phyloP scores from a whole-genome alignment of 2,888 invertebrate genomes.

The Trissolcus brochymenae region DNA sequence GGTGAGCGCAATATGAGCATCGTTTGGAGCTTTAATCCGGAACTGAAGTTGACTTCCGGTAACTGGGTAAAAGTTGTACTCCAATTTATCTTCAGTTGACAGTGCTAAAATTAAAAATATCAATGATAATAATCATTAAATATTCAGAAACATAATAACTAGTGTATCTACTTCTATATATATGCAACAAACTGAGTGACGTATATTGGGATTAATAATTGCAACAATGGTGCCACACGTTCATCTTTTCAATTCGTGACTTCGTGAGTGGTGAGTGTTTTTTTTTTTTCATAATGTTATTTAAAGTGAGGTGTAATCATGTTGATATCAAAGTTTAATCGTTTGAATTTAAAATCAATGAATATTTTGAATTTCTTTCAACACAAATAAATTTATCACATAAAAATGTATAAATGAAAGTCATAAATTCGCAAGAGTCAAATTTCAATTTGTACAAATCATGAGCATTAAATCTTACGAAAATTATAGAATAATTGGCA shows the following conservation, averaged over 20 bases:
- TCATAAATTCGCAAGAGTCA: too few relatives aligned
- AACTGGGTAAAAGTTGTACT: slow-evolving; percentile 88
- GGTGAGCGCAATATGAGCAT: slow-evolving; percentile 90
- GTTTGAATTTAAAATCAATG: background rate
- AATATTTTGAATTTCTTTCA: background rate
- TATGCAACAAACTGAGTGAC: background rate
- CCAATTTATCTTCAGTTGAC: slow-evolving; percentile 86
- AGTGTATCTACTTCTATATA: background rate
- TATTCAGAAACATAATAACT: background rate
- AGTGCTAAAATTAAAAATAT: slow-evolving; percentile 80
- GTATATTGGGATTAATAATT: background rate
- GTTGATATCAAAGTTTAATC: background rate
- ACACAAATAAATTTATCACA: background rate
- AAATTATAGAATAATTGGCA: slow-evolving; percentile 28
- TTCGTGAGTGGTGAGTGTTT: background rate
- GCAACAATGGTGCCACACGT: background rate
- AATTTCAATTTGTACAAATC: too few relatives aligned
- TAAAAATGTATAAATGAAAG: background rate
- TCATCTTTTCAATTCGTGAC: background rate
- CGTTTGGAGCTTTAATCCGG: slow-evolving; percentile 86
- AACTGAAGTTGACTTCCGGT: slow-evolving; percentile 84
- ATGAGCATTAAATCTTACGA: slow-evolving; percentile 33
- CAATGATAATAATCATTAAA: slow-evolving; percentile 30
- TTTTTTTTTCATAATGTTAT: background rate
- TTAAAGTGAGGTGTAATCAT: background rate